Evolutionary conservation across 2,797 vertebrate species (phyloP), one percentile per base, ranked within the genome.

Genomic region (Molothrus aeneus): DNA sequence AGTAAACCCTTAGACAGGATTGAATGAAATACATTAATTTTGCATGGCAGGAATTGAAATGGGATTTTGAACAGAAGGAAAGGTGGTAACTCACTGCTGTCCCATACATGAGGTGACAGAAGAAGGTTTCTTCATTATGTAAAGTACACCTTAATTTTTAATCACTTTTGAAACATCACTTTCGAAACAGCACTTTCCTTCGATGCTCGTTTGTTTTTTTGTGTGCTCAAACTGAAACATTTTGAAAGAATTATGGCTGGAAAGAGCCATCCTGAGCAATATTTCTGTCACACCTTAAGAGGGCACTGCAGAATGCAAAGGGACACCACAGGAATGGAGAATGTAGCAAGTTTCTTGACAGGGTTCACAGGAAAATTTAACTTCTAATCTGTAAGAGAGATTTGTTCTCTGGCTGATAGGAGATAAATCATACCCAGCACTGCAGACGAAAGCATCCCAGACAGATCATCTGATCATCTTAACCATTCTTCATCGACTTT

Each of bases 21-120:
- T 80, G 93, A 96, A 86, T 95, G 80, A 82, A 94, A 64, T 54
- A 20, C 68, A 96, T 93, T 42, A 63, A 96, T 97, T 94, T 92
- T 92, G 82, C 81, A 81, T 31, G 89, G 90, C 28, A 89, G 56
- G 80, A 66, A 79, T 66, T 64, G 72, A 92, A 95, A 78, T 63
- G 75, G 69, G 83, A 75, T 95, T 96, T 85, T n/a, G 57, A 95
- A 51, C 32, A n/a, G 83, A 91, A 77, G 75, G 64, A 32, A 73
- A 70, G 18, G 31, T 17, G 61, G 43, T 6, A 31, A 10, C 36
- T 96, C 47, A 3, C 17, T 63, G 17, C 47, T n/a, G 57, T 48
- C 75, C 43, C 72, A 50, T 32, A 15, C 4, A 2, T 1, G 12
- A 56, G 82, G 36, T 47, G 57, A 69, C n/a, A 77, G 11, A 32